phyloP scores from a whole-genome alignment of 2,888 invertebrate species.

The Dorcus parallelipipedus region DNA sequence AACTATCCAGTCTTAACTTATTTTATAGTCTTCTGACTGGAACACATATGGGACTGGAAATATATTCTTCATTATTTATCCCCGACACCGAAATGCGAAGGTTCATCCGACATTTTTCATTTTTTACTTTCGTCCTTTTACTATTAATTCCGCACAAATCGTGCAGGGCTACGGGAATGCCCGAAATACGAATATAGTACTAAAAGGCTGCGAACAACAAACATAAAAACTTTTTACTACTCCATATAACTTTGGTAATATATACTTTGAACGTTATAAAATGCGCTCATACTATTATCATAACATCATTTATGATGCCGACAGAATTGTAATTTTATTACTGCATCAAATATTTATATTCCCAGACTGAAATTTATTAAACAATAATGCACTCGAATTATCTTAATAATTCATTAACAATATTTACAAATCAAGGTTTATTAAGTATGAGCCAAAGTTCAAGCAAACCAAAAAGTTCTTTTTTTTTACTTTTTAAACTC shows the following conservation, averaged over 20 bases:
- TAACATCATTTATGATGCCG: not conserved
- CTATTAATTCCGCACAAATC: no score
- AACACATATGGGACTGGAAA: conserved; percentile 21
- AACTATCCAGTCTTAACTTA: conserved; percentile 23
- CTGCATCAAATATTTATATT: not conserved
- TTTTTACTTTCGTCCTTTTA: no score
- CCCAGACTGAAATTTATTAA: no score
- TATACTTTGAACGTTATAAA: not conserved
- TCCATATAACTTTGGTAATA: conserved; percentile 1
- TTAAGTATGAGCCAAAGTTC: no score
- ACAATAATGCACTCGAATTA: no score
- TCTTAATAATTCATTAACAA: no score
- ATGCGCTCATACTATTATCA: not conserved
- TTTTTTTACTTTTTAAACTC: no score
- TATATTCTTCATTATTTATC: conserved; percentile 20
- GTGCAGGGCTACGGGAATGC: no score
- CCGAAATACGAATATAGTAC: no score
- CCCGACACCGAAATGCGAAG: not conserved
- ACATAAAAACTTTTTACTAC: not conserved
- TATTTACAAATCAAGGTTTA: no score
- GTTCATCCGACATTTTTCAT: not conserved
- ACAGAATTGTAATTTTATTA: not conserved
- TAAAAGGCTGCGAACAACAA: not conserved
- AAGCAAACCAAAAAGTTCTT: no score
- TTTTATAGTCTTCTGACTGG: conserved; percentile 21